Evolutionary conservation across 2,888 invertebrate genomes (phyloP).

Genomic region (Agonopterix heracliana): DNA sequence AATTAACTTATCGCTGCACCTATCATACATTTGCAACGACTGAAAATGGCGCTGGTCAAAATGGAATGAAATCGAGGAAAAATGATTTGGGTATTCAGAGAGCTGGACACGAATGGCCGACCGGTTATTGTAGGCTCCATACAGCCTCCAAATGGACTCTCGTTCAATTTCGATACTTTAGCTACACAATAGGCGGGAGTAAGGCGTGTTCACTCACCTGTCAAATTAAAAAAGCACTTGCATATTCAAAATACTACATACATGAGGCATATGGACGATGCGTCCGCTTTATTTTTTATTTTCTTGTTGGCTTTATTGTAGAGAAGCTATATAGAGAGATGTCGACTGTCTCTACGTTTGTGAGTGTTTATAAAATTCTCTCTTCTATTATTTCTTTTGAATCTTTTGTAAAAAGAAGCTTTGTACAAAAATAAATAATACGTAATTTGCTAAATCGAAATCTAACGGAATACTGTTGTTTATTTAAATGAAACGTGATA

Average conservation of each 20-base stretch:
- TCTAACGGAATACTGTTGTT: too few species aligned
- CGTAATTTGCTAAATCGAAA: too few species aligned
- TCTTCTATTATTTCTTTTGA: too few species aligned
- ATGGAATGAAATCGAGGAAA: slow-evolving; percentile 59
- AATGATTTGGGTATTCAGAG: slow-evolving; percentile 63
- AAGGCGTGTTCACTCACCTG: slow-evolving; percentile 72
- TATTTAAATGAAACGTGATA: too few species aligned
- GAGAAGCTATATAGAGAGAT: too few species aligned
- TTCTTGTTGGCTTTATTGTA: slow-evolving; percentile 6
- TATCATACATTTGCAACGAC: slow-evolving; percentile 17
- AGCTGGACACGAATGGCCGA: slow-evolving; percentile 50
- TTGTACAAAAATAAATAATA: too few species aligned
- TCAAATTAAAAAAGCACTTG: slow-evolving; percentile 71
- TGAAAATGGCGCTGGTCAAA: slow-evolving; percentile 31
- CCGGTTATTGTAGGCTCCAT: slow-evolving; percentile 60
- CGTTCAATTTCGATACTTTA: slow-evolving; percentile 74
- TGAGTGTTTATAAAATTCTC: too few species aligned
- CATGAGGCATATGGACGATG: slow-evolving; percentile 12
- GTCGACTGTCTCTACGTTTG: too few species aligned
- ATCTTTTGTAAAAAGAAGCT: too few species aligned
- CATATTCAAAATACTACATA: slow-evolving; percentile 52
- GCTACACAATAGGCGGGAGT: slow-evolving; percentile 67
- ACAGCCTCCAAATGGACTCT: slow-evolving; percentile 64
- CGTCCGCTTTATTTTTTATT: slow-evolving; percentile 13
- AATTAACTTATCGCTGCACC: slow-evolving; percentile 41